Base-by-base conservation (phyloP, 2,888 invertebrate genomes). In the Sclerodermus sp. region DNA sequence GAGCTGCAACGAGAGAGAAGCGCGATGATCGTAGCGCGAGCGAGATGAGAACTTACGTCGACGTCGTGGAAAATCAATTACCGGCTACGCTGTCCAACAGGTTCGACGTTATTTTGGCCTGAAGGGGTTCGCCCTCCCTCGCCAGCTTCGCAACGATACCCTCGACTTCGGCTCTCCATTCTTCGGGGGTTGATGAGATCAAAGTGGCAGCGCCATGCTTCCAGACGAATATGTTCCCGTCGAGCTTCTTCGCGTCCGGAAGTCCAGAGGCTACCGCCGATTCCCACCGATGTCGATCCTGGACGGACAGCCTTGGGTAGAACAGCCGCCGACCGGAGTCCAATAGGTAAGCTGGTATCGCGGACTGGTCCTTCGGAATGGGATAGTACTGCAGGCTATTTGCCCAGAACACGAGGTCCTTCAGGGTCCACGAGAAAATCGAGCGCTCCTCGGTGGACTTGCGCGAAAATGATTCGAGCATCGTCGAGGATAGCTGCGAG, bases 61-160 rank as follows among this genome's bases (percentile, higher is more conserved):
- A n/a, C n/a, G n/a, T n/a, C n/a, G n/a, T 6, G 30, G 30, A 30
- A 30, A 30, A 30, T 30, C 30, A 13, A 15, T 32, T 36, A 71
- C 75, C 72, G 32, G 72, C 69, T 43, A 68, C 55, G 8, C 54
- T 67, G 50, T 66, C 65, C 39, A 77, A 56, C 45, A 77, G 61
- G 53, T 76, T 67, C 12, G 66, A 51, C 9, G 76, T 67, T 40
- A 76, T 64, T 3, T 64, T 55, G 30, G 70, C 61, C 16, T 66
- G 62, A 10, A 77, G 60, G 1, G 70, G 67, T 50, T 77, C 73
- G 3, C 77, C 78, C 51, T 77, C 76, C 30, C 77, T 62, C 2
- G 66, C 67, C 40, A 74, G 73, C 59, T 60, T 70, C 5, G 65
- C 57, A 12, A 66, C 66, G 14, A 70, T 67, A 48, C 60, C 71